Base-by-base conservation (phyloP, 2,888 invertebrate species). In the Trachelus troglodyta region DNA sequence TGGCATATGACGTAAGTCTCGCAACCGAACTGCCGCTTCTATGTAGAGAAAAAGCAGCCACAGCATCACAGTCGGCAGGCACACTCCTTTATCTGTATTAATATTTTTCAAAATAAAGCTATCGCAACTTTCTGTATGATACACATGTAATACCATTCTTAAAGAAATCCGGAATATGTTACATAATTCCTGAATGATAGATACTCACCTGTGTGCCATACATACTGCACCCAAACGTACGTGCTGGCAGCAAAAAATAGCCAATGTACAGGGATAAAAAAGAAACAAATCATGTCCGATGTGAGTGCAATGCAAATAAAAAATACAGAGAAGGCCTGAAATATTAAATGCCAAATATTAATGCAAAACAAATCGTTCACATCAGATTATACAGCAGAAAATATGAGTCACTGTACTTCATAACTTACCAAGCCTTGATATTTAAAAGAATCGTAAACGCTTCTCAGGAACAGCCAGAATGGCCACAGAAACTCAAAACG, bases 401-500 rank as follows among this genome's bases (percentile, higher is more conserved):
- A 31, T 30, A 71, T 71, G 1, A 56, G 9, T 56, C 6, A 6
- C 23, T 15, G 4, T 56, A 23, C 9, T 56, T 73, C 6, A n/a
- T 73, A 87, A 94, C 96, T 95, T 91, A 98, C 98, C 94, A 98
- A 94, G 92, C 99, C 98, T 94, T 98, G 98, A 93, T 98, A 99
- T 93, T 98, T 98, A 93, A 97, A 98, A 86, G 98, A 98, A 93
- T 99, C 98, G 93, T 98, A 97, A 88, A 98, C 96, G 92, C 98
- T 98, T 93, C 98, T 95, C 86, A 98, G 93, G 89, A 99, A 95
- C 89, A 99, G 95, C 97, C 98, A 99, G 93, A 99, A 98, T 77
- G 99, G 99, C 98, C 98, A 99, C 91, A 99, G 94, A 93, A 98
- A 98, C 94, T 99, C 99, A 94, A 99, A 98, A 89, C 99, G 96